Percentiles rank a stretch among this genome's conserved stretches.
Evolutionary conservation across 2,113 vertebrate species (phyloP).

Genomic region (Anguilla rostrata): DNA sequence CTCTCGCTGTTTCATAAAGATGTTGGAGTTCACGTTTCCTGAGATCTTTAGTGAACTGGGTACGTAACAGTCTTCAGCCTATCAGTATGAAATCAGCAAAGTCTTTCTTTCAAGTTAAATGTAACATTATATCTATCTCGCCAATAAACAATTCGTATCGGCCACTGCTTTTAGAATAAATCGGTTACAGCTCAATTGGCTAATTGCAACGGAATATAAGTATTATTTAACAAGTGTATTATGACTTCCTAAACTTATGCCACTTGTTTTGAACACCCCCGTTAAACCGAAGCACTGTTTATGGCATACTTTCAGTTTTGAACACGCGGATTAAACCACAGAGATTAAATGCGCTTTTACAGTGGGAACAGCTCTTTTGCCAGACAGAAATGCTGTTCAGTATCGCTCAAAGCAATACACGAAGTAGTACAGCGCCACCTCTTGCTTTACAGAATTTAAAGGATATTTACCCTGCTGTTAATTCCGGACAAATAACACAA

Average conservation of each 20-base stretch:
- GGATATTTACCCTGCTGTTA: neutral
- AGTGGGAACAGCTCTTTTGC: neutral
- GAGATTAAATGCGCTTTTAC: neutral
- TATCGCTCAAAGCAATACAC: neutral
- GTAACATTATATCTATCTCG: neutral
- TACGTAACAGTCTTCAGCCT: too few relatives aligned
- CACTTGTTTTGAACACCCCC: neutral
- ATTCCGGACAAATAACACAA: neutral
- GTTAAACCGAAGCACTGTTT: neutral
- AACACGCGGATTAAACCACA: neutral
- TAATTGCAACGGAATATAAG: neutral
- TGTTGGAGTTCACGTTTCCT: too few relatives aligned
- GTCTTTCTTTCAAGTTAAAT: too few relatives aligned
- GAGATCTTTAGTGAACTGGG: too few relatives aligned
- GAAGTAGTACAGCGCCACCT: constrained; percentile 5
- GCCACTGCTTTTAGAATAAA: neutral
- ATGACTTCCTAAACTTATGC: neutral
- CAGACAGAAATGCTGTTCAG: neutral
- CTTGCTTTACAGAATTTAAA: neutral
- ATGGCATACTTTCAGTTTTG: neutral
- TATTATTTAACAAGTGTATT: neutral
- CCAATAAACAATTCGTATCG: neutral
- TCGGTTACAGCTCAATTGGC: neutral
- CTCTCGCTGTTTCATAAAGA: too few relatives aligned
- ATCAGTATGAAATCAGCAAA: too few relatives aligned